These are phyloP conservation scores for Ceratina calcarata DNA, from an alignment of 1,140 invertebrate species.

Conservation along the genomic window DNA sequence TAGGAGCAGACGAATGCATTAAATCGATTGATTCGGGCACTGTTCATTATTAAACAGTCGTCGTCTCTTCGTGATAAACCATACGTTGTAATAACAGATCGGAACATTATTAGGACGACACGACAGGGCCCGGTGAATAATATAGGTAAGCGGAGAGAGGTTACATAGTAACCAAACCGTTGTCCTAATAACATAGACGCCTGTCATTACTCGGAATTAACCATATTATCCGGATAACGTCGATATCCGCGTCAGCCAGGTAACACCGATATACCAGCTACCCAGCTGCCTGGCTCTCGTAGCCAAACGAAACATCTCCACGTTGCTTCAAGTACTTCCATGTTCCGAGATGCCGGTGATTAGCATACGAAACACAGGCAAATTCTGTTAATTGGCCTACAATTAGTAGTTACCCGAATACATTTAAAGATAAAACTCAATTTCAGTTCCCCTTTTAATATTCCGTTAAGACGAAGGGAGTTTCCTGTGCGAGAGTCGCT, in stretches of 20 bases:
- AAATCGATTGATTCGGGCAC: too few relatives aligned
- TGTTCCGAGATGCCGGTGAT: neutral
- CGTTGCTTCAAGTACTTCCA: neutral
- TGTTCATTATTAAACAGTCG: neutral
- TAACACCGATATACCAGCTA: constrained; percentile 30
- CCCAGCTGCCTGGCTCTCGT: neutral
- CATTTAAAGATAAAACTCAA: too few relatives aligned
- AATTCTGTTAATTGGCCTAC: neutral
- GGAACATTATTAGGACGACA: constrained; percentile 14
- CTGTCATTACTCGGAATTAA: constrained; percentile 48
- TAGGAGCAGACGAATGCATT: too few relatives aligned
- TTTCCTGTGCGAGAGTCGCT: too few relatives aligned
- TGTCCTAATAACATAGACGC: constrained; percentile 30
- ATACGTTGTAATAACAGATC: neutral
- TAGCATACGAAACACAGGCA: neutral
- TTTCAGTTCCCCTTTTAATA: too few relatives aligned
- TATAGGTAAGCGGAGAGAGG: constrained; percentile 13
- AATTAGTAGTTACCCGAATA: neutral
- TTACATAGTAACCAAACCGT: constrained; percentile 13
- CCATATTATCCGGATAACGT: constrained; percentile 45
- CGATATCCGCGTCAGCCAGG: constrained; percentile 29
- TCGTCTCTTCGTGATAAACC: neutral
- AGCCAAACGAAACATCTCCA: constrained; percentile 24
- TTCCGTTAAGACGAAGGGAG: too few relatives aligned
- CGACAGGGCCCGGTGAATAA: constrained; percentile 36